These are phyloP conservation scores for Lamellibrachia satsuma DNA, from an alignment of 2,888 invertebrate genomes.

Conservation along the genomic window DNA sequence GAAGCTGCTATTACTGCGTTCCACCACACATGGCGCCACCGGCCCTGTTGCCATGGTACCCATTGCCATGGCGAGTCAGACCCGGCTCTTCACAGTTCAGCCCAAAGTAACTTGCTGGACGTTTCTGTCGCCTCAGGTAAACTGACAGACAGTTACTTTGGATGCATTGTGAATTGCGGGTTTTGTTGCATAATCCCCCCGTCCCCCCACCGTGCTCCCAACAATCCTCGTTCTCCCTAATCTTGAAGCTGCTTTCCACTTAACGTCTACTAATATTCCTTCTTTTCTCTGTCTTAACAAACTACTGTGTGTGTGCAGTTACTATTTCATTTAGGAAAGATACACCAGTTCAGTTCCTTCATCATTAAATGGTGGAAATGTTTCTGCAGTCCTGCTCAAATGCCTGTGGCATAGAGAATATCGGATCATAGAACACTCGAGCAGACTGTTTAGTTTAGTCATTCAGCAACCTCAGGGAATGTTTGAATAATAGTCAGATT, in stretches of 20 bases:
- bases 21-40: slow-evolving; percentile 5
- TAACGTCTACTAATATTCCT: background rate
- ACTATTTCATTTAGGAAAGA: background rate
- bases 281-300: background rate
- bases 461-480: background rate
- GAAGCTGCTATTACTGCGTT: slow-evolving; percentile 13
- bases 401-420: background rate
- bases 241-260: background rate
- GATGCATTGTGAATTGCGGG: slow-evolving; percentile 35
- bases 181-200: background rate
- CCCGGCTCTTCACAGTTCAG: slow-evolving; percentile 35
- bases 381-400: background rate
- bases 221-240: background rate
- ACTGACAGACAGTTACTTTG: slow-evolving; percentile 41
- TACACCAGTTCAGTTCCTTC: background rate
- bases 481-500: background rate
- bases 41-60: slow-evolving; percentile 25
- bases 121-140: slow-evolving; percentile 33
- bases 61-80: background rate
- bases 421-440: background rate
- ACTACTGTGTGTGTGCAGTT: background rate
- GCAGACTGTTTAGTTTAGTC: background rate
- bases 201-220: background rate
- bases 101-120: slow-evolving; percentile 40
- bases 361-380: background rate